Evolutionary conservation across 2,113 vertebrate species (phyloP).

Genomic region (Manacus vitellinus): DNA sequence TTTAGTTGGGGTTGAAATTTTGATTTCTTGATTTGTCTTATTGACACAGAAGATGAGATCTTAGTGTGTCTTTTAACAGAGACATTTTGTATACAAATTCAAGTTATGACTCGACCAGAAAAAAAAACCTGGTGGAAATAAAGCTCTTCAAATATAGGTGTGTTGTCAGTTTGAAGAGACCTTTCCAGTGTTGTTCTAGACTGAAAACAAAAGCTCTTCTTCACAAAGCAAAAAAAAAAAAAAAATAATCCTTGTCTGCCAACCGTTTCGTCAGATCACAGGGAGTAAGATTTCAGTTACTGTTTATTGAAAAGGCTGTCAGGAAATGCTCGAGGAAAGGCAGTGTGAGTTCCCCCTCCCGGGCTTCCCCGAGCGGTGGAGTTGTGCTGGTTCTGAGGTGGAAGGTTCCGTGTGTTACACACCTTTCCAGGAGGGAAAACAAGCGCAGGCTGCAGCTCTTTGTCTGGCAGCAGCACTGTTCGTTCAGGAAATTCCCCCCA

Average conservation of each 20-base stretch:
- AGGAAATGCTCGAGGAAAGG: not conserved
- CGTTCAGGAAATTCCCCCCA: not conserved
- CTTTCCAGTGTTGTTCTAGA: not conserved
- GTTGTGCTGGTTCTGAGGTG: not conserved
- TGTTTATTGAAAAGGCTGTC: not conserved
- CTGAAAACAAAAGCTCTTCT: conserved; percentile 23
- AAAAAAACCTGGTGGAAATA: not conserved
- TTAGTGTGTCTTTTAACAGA: not conserved
- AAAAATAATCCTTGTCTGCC: not conserved
- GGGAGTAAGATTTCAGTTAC: not conserved
- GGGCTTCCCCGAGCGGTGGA: not conserved
- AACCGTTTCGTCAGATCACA: not conserved
- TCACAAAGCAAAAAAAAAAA: not conserved
- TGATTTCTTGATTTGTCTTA: not conserved
- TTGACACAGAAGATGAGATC: not conserved
- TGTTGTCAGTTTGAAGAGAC: not conserved
- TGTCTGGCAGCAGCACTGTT: not conserved
- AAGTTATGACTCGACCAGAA: not conserved
- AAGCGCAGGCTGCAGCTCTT: not conserved
- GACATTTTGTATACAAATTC: not conserved
- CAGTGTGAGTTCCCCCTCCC: not conserved
- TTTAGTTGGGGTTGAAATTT: not conserved
- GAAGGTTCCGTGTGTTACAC: not conserved
- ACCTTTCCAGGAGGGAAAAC: not conserved
- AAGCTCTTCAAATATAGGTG: not conserved